Conservation (phyloP, 92 coral and sea anemone genomes). For the Epizoanthus rinbou region DNA sequence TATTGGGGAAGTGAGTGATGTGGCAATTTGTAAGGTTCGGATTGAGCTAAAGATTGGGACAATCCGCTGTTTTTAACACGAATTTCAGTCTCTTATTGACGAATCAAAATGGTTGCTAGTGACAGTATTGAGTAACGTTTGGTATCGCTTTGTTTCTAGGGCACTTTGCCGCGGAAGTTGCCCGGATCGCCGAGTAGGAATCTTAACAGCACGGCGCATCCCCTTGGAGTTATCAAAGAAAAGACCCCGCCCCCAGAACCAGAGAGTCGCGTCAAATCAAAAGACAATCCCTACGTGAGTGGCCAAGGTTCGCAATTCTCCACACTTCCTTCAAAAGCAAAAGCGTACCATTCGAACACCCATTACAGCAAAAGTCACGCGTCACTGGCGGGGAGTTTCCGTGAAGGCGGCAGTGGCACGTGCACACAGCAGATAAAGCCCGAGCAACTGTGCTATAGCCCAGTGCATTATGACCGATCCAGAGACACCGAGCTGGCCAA, state of each 20-base stretch:
- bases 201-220: slow-evolving; percentile 25
- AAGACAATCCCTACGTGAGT: slow-evolving; percentile 10
- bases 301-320: slow-evolving; percentile 18
- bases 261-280: slow-evolving; percentile 33
- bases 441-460: slow-evolving; percentile 85
- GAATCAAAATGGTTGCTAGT: no score
- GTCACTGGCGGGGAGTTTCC: slow-evolving; percentile 20
- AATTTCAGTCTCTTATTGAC: no score
- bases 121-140: background rate
- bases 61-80: no score
- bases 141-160: slow-evolving; percentile 33
- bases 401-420: slow-evolving; percentile 39
- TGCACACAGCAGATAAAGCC: slow-evolving; percentile 97
- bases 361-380: slow-evolving; percentile 61
- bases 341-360: slow-evolving; percentile 47
- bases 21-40: no score
- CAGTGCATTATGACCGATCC: slow-evolving; percentile 77
- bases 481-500: slow-evolving; percentile 61
- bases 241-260: slow-evolving; percentile 31
- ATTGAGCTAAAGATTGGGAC: no score
- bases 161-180: slow-evolving; percentile 55
- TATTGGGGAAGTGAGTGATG: no score
- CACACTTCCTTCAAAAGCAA: slow-evolving; percentile 67
- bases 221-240: slow-evolving; percentile 37
- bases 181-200: slow-evolving; percentile 34